phyloP scores from a whole-genome alignment of 2,113 vertebrate genomes.

The Larimichthys crocea region DNA sequence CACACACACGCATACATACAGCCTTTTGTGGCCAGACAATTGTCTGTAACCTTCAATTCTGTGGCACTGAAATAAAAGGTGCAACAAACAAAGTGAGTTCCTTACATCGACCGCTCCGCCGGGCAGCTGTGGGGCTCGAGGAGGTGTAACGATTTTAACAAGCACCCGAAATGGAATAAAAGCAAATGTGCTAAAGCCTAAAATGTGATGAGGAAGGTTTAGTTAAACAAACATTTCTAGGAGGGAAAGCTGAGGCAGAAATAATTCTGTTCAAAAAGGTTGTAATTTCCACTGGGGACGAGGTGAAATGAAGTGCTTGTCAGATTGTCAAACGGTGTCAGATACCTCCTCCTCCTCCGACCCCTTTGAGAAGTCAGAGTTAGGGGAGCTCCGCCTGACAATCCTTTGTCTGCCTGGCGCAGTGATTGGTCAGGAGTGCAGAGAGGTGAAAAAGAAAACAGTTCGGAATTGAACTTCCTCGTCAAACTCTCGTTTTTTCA shows the following conservation, averaged over 20 bases:
- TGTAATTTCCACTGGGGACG: not conserved
- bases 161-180: not conserved
- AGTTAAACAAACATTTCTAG: constrained; percentile 1
- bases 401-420: not conserved
- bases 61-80: constrained; percentile 53
- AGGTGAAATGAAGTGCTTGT: not conserved
- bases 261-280: not conserved
- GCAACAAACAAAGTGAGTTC: constrained; percentile 40
- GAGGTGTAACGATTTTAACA: not conserved
- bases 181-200: not conserved
- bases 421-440: too few relatives aligned
- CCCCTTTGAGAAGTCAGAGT: not conserved
- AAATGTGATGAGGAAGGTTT: not conserved
- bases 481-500: too few relatives aligned
- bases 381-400: not conserved
- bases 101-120: not conserved
- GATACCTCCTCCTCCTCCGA: not conserved
- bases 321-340: not conserved
- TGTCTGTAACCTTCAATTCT: constrained; percentile 64
- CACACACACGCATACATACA: constrained; percentile 24
- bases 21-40: constrained; percentile 60
- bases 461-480: too few relatives aligned
- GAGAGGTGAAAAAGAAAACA: too few relatives aligned
- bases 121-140: not conserved
- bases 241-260: not conserved